Conservation (phyloP, 2,113 vertebrate genomes). For the Rhinolophus sinicus region DNA sequence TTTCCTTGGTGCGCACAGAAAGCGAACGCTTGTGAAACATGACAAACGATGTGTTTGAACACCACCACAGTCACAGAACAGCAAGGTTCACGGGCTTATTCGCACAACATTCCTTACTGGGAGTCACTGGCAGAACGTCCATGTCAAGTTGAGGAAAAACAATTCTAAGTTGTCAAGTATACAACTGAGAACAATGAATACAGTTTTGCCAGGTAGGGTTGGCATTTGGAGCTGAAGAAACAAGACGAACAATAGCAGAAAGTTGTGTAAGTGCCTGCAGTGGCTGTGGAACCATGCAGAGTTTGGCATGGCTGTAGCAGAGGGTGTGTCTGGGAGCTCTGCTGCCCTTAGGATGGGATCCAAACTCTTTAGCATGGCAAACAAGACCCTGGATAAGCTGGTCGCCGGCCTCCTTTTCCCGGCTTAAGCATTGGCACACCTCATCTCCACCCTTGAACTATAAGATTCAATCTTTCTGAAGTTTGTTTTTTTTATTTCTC, state of each 20-base stretch:
- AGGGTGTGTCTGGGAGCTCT: slow-evolving; percentile 50
- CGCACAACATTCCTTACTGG: neutral
- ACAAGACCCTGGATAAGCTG: neutral
- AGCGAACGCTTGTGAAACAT: neutral
- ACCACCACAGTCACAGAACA: neutral
- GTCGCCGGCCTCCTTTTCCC: neutral
- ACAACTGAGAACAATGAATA: slow-evolving; percentile 32
- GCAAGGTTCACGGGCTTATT: neutral
- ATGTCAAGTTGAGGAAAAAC: slow-evolving; percentile 11
- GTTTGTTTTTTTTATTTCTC: neutral
- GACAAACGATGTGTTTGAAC: neutral
- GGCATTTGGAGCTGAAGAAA: neutral
- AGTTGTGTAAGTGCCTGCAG: slow-evolving; percentile 31
- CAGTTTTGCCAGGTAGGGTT: slow-evolving; percentile 22
- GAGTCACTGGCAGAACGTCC: neutral
- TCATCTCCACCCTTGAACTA: neutral
- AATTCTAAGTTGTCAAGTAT: slow-evolving; percentile 37
- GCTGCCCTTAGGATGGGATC: neutral
- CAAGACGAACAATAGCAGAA: neutral
- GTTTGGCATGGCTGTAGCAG: neutral
- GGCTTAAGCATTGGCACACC: neutral
- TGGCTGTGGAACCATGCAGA: neutral
- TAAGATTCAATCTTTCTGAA: neutral
- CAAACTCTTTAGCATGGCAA: slow-evolving; percentile 16
- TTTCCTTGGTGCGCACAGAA: neutral